Percentiles rank a stretch among this genome's conserved stretches.
Conservation (phyloP, 2,888 invertebrate genomes). For the Sepioteuthis lessoniana region DNA sequence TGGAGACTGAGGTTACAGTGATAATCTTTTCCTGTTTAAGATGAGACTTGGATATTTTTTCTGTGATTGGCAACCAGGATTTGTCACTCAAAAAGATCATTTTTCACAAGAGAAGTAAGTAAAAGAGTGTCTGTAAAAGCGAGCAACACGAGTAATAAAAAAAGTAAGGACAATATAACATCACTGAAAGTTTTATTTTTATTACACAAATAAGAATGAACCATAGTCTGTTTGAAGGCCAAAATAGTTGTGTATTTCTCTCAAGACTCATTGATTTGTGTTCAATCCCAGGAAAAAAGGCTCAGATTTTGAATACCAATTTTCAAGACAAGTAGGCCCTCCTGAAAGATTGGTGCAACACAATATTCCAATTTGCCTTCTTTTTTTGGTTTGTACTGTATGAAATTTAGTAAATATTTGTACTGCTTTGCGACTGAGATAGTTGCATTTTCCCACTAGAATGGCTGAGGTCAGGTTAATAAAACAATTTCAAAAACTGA, state of each 20-base stretch:
- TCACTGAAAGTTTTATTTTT: not conserved
- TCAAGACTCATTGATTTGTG: not conserved
- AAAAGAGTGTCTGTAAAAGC: not conserved
- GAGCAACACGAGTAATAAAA: not conserved
- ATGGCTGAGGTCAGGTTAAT: too few species aligned
- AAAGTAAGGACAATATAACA: not conserved
- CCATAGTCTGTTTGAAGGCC: not conserved
- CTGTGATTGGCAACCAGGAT: not conserved
- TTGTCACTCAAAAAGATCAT: not conserved
- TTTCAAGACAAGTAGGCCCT: not conserved
- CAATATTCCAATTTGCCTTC: too few species aligned
- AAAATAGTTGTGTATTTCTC: not conserved
- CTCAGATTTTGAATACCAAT: not conserved
- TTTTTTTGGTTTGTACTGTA: too few species aligned
- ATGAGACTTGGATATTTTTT: not conserved
- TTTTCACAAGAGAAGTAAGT: not conserved
- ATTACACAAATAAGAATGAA: not conserved
- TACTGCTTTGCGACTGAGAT: too few species aligned
- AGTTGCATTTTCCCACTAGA: too few species aligned
- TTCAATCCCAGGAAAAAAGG: not conserved
- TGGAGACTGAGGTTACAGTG: not conserved
- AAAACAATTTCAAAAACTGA: too few species aligned
- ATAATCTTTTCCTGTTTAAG: not conserved
- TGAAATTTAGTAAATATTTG: too few species aligned
- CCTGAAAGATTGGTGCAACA: too few species aligned